These are phyloP conservation scores for Erythrocercus mccallii DNA, from an alignment of 2,113 vertebrate genomes.

Conservation along the genomic window DNA sequence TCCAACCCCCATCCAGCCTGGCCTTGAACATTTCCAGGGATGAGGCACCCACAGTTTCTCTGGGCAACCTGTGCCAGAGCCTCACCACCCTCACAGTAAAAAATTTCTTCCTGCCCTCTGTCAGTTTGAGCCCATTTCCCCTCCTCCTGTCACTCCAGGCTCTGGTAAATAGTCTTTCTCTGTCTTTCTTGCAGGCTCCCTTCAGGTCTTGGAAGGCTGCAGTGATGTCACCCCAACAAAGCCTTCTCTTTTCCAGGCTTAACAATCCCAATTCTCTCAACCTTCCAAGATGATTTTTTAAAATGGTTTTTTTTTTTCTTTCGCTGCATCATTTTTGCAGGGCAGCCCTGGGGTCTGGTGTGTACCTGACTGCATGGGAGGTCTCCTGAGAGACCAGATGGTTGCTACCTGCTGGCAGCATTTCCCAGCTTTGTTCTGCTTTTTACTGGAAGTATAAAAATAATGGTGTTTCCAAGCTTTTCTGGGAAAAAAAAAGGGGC, in stretches of 20 bases:
- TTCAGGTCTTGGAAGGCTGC: background rate
- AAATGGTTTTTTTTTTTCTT: background rate
- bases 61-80: background rate
- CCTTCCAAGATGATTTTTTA: background rate
- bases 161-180: background rate
- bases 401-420: background rate
- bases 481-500: rapidly evolving
- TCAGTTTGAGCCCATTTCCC: background rate
- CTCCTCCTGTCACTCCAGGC: background rate
- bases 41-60: background rate
- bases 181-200: background rate
- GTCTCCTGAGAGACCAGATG: background rate
- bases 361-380: background rate
- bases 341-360: background rate
- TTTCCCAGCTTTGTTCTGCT: background rate
- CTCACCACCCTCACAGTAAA: background rate
- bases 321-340: background rate
- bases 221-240: background rate
- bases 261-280: background rate
- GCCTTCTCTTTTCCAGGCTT: background rate
- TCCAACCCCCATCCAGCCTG: background rate
- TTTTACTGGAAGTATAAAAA: background rate
- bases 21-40: background rate
- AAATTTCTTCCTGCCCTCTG: background rate
- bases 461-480: background rate